Conservation (phyloP, 2,113 vertebrate genomes). For the Callospermophilus lateralis region DNA sequence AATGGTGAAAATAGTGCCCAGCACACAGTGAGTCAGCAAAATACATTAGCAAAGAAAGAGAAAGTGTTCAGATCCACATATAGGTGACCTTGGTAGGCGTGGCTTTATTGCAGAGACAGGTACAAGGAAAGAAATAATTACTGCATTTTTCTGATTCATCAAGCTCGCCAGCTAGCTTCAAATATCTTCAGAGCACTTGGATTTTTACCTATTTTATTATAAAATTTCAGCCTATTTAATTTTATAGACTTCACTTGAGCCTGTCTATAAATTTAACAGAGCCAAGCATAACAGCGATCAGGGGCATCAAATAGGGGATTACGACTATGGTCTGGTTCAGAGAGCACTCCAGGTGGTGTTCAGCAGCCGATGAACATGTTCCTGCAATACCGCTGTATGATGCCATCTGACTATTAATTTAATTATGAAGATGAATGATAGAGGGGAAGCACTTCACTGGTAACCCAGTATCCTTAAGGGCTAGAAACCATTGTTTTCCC, state of each 20-base stretch:
- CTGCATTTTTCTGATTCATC: background rate
- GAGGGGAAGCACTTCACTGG: background rate
- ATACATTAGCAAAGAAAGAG: background rate
- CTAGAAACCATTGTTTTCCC: background rate
- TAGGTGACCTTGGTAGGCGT: background rate
- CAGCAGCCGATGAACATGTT: background rate
- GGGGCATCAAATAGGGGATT: background rate
- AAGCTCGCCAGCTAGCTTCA: background rate
- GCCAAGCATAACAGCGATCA: background rate
- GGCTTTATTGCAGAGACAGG: background rate
- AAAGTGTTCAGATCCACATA: background rate
- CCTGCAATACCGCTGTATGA: no score
- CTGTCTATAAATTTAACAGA: background rate
- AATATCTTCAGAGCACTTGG: background rate
- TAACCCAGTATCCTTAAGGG: background rate
- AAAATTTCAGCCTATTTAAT: background rate
- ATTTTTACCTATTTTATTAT: conserved; percentile 18
- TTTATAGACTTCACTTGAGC: background rate
- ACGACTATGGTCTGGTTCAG: background rate
- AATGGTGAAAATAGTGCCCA: background rate
- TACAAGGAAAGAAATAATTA: background rate
- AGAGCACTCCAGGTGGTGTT: background rate
- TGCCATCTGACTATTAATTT: background rate
- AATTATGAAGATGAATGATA: background rate
- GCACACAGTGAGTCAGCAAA: background rate